Percentiles rank a stretch among this genome's conserved stretches.
phyloP scores from a whole-genome alignment of 2,888 invertebrate species.

The Horisme vitalbata region DNA sequence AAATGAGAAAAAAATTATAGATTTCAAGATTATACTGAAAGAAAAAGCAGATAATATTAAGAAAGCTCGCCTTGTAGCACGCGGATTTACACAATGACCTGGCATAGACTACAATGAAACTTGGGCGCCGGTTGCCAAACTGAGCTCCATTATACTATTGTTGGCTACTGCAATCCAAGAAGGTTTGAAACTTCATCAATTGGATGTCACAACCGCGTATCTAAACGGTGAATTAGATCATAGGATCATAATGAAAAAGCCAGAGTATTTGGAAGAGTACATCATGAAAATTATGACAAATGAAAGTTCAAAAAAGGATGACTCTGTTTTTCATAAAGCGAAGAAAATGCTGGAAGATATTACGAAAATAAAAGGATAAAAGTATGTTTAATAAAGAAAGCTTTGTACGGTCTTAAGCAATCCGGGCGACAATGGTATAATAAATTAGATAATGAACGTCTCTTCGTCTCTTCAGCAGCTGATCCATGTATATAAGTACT shows the following conservation, averaged over 20 bases:
- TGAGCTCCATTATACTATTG: background rate
- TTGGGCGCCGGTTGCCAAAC: slow-evolving; percentile 2
- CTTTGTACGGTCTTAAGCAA: too few species aligned
- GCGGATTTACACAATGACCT: slow-evolving; percentile 1
- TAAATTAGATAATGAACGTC: too few species aligned
- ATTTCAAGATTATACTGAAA: background rate
- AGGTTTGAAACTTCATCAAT: background rate
- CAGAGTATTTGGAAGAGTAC: too few species aligned
- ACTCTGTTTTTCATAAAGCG: too few species aligned
- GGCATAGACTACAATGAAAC: slow-evolving; percentile 9
- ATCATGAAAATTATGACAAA: background rate
- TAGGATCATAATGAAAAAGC: background rate
- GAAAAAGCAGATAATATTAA: too few species aligned
- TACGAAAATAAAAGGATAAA: too few species aligned
- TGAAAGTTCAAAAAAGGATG: background rate
- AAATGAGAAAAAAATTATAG: background rate
- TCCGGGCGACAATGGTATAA: too few species aligned
- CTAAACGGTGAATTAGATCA: slow-evolving; percentile 5
- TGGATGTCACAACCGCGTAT: slow-evolving; percentile 11
- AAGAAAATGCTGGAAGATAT: too few species aligned
- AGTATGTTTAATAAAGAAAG: too few species aligned
- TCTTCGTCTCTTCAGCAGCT: too few species aligned
- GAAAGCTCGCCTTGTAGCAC: slow-evolving; percentile 4
- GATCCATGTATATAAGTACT: too few species aligned
- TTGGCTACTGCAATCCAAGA: background rate